phyloP scores from a whole-genome alignment of 2,888 invertebrate species.

The Drosophila multiciliata region DNA sequence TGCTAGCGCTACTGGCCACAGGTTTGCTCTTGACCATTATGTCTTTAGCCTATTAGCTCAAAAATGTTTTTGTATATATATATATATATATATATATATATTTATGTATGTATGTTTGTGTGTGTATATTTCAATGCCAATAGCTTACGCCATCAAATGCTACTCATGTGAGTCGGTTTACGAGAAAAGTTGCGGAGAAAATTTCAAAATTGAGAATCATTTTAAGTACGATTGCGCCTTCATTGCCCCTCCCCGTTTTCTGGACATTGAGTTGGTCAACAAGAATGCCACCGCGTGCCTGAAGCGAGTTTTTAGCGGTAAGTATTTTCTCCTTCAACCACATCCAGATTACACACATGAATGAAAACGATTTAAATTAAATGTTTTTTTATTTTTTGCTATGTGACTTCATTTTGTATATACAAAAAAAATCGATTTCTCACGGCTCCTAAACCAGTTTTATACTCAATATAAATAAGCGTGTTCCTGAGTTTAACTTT shows the following conservation, averaged over 20 bases:
- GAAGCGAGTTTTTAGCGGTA: constrained; percentile 80
- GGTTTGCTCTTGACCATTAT: constrained; percentile 55
- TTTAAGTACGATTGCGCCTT: constrained; percentile 82
- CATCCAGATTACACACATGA: background rate
- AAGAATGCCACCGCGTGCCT: constrained; percentile 83
- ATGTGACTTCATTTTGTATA: constrained; percentile 15
- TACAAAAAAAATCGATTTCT: background rate
- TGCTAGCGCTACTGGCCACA: constrained; percentile 59
- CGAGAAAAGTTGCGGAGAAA: constrained; percentile 78
- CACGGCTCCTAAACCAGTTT: background rate
- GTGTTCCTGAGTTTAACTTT: background rate
- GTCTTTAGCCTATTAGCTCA: constrained; percentile 37
- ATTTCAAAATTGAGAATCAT: constrained; percentile 77
- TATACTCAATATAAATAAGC: background rate
- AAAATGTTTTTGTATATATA: background rate
- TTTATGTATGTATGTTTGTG: background rate
- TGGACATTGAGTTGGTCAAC: constrained; percentile 69
- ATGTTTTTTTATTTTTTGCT: no score
- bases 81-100: background rate
- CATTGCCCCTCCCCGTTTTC: constrained; percentile 79
- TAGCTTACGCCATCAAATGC: constrained; percentile 82
- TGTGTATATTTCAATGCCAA: constrained; percentile 53
- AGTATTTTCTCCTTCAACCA: constrained; percentile 49
- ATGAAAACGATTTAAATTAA: constrained; percentile 3
- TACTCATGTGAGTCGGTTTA: constrained; percentile 83